Conservation (phyloP, 2,113 vertebrate genomes). For the Cyphomyrus discorhynchus region DNA sequence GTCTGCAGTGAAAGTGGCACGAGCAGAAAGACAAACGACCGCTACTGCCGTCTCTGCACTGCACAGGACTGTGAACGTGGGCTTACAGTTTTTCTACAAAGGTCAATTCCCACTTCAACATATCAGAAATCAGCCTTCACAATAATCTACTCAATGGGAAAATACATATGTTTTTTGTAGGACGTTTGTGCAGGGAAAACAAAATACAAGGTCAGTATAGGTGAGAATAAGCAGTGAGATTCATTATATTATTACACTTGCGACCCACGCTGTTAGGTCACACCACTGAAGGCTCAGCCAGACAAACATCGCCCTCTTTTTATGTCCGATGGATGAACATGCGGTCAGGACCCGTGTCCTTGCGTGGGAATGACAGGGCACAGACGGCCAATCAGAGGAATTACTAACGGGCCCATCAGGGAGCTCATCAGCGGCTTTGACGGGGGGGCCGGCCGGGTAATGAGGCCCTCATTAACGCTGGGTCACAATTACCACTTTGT, state of each 20-base stretch:
- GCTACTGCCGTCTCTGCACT: not conserved
- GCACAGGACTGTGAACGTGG: not conserved
- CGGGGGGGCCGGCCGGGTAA: constrained; percentile 39
- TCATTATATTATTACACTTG: not conserved
- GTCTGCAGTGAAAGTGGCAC: not conserved
- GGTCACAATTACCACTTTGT: constrained; percentile 60
- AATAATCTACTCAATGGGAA: not conserved
- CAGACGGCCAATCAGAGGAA: constrained; percentile 56
- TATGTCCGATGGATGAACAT: not conserved
- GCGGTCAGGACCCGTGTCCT: not conserved
- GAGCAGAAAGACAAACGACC: not conserved
- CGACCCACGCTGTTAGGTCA: not conserved
- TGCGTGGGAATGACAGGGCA: not conserved
- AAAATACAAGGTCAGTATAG: not conserved
- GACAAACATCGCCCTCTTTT: not conserved
- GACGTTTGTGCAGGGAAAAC: not conserved
- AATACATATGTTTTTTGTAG: not conserved
- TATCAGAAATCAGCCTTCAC: not conserved
- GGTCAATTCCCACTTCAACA: not conserved
- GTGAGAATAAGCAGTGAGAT: not conserved
- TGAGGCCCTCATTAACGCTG: constrained; percentile 51
- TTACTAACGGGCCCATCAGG: constrained; percentile 52
- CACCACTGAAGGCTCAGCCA: not conserved
- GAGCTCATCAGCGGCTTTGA: constrained; percentile 37
- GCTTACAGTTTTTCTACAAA: not conserved